Base-by-base conservation (phyloP, 2,888 invertebrate species). In the Cetonia aurata region DNA sequence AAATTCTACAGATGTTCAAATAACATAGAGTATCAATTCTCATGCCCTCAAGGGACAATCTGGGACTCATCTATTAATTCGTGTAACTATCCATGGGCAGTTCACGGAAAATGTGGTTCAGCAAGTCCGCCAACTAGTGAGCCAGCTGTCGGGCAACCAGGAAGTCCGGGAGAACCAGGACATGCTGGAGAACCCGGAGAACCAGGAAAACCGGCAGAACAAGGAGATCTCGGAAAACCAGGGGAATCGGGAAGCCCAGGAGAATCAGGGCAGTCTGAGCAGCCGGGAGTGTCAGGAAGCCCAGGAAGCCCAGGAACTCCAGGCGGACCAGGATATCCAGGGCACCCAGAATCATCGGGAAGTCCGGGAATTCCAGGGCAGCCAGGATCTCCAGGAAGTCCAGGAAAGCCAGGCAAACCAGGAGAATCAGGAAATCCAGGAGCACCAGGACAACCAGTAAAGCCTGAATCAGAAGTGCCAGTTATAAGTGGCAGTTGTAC, bases 401-500 rank as follows among this genome's bases (percentile, higher is more conserved):
- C 73, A 70, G 69, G 73, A 13, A 65, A 69, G 59, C 69, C 75
- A 15, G 55, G 68, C 6, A 17, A 17, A 17, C 71, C 75, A 1
- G 74, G 73, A 44, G 12, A 25, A 8, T 92, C 62, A 41, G 70
- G 90, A 37, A 55, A 8, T 13, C 69, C 75, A 44, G 75, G 72
- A 66, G 33, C 17, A 50, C 62, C 19, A 25, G 71, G 70, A 67
- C 15, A 19, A 17, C 55, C 67, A n/a, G 62, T 59, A 3, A 25
- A 17, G 48, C 41, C 25, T n/a, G 68, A 15, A 42, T 12, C 56
- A 19, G 42, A 44, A 0, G 69, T 52, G 46, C 71, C 74, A 31
- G 70, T 62, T 68, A 12, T 15, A 62, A 50, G 65, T 37, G 57
- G 66, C 3, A 67, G 50, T 62, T 69, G 69, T 25, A 37, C 9